phyloP scores from a whole-genome alignment of 2,113 vertebrate species.

The Eubucco bourcierii region DNA sequence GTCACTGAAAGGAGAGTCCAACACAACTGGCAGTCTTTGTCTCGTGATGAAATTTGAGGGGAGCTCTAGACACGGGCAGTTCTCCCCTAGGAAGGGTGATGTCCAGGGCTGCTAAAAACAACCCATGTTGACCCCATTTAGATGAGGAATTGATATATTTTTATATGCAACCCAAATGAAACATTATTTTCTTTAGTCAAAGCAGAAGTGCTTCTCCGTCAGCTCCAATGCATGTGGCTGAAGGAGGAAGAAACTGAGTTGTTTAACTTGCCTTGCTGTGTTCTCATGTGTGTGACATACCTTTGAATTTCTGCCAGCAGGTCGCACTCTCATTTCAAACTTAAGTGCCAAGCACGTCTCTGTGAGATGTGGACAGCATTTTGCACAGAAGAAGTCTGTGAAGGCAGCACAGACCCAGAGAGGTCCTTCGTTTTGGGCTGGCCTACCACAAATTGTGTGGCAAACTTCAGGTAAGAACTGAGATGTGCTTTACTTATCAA shows the following conservation, averaged over 20 bases:
- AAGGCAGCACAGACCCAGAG: conserved; percentile 82
- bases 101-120: background rate
- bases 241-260: background rate
- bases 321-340: conserved; percentile 85
- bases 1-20: background rate
- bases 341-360: conserved; percentile 83
- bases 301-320: conserved; percentile 46
- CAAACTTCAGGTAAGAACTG: conserved; percentile 87
- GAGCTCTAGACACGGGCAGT: background rate
- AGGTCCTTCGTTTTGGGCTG: conserved; percentile 93
- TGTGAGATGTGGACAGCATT: conserved; percentile 93
- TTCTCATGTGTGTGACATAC: background rate
- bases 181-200: background rate
- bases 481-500: background rate
- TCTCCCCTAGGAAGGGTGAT: background rate
- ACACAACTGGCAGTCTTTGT: background rate
- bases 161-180: background rate
- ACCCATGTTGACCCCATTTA: background rate
- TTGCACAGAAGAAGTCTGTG: conserved; percentile 92
- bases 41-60: background rate
- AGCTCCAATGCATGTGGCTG: background rate
- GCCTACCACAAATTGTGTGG: conserved; percentile 95
- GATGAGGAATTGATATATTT: background rate
- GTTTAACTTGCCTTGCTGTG: background rate
- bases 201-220: background rate